Percentiles rank a stretch among this genome's conserved stretches.
Conservation (phyloP, 2,888 invertebrate species). For the Amphipyra tragopoginis region DNA sequence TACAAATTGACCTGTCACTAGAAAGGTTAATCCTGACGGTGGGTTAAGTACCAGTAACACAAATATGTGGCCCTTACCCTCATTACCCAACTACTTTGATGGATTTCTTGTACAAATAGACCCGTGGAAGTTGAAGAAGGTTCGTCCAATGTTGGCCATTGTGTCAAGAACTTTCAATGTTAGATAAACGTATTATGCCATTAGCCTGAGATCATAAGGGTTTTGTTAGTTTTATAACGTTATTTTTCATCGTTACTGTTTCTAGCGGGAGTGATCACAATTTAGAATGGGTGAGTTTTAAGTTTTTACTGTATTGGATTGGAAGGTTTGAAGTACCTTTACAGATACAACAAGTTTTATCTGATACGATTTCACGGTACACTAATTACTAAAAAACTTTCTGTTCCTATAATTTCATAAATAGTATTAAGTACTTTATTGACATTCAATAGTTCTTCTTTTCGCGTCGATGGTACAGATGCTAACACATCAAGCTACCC, state of each 20-base stretch:
- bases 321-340: too few species aligned
- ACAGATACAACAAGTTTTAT: too few species aligned
- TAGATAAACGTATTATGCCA: constrained; percentile 5
- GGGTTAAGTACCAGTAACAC: constrained; percentile 25
- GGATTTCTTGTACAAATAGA: constrained; percentile 42
- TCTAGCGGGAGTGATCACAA: too few species aligned
- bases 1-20: constrained; percentile 25
- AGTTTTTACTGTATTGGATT: too few species aligned
- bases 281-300: too few species aligned
- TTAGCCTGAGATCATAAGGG: not conserved
- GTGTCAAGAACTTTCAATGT: constrained; percentile 38
- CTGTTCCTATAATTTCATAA: constrained; percentile 26
- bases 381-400: constrained; percentile 36
- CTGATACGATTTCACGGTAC: too few species aligned
- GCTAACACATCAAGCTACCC: too few species aligned
- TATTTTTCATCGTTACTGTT: too few species aligned
- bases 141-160: not conserved
- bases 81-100: constrained; percentile 50
- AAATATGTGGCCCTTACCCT: constrained; percentile 43
- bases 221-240: not conserved
- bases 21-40: constrained; percentile 34
- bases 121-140: constrained; percentile 10
- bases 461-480: too few species aligned
- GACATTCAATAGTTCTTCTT: too few species aligned
- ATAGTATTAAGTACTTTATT: too few species aligned